phyloP scores from a whole-genome alignment of 2,113 vertebrate genomes.

The Raphicerus campestris region DNA sequence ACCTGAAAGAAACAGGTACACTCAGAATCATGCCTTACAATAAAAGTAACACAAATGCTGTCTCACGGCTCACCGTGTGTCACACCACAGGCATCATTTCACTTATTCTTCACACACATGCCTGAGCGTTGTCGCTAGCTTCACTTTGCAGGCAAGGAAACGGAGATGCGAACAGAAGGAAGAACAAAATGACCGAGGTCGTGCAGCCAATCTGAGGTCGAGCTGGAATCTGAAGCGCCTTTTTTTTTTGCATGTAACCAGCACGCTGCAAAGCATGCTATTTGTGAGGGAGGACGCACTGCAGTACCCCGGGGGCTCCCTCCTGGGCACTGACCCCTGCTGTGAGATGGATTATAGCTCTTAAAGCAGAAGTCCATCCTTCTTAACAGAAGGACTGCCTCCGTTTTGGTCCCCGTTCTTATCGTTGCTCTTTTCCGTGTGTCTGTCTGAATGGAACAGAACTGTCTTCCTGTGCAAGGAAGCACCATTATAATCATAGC shows the following conservation, averaged over 20 bases:
- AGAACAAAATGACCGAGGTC: background rate
- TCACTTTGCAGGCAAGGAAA: background rate
- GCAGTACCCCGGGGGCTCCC: rapidly evolving
- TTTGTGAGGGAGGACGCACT: background rate
- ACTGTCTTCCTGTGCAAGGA: background rate
- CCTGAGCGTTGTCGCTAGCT: background rate
- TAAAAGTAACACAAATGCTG: background rate
- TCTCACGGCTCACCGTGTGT: background rate
- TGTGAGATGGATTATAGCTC: background rate
- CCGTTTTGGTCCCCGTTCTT: background rate
- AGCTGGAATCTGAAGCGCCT: background rate
- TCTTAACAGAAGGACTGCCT: background rate
- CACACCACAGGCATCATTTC: background rate
- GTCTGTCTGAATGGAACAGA: background rate
- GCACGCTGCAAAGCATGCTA: background rate
- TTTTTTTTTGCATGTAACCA: background rate
- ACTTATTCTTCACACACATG: background rate
- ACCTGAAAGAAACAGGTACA: constrained; percentile 77
- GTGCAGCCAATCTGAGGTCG: background rate
- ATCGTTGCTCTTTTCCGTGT: background rate
- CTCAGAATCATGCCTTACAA: background rate
- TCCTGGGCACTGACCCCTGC: too few relatives aligned
- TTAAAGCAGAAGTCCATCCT: background rate
- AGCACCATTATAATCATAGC: background rate
- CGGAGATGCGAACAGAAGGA: background rate